Percentiles rank a stretch among this genome's conserved stretches.
phyloP scores from a whole-genome alignment of 1,140 invertebrate genomes.

The Lamellibrachia luymesi region DNA sequence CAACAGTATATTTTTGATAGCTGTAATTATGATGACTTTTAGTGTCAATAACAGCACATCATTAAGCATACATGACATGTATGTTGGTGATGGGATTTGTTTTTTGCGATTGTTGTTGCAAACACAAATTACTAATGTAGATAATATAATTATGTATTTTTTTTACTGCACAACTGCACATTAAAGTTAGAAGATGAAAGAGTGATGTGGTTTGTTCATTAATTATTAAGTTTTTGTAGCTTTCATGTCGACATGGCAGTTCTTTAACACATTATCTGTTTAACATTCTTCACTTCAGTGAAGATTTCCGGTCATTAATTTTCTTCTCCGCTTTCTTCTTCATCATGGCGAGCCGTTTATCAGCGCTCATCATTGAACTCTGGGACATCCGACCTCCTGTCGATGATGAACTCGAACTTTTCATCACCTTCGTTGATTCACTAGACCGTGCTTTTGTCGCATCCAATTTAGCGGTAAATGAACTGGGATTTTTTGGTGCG shows the following conservation, averaged over 20 bases:
- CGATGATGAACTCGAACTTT: neutral
- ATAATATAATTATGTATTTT: neutral
- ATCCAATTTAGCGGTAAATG: neutral
- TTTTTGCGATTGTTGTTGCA: neutral
- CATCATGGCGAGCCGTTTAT: neutral
- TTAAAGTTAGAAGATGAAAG: neutral
- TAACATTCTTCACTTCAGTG: neutral
- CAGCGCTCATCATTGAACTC: slow-evolving; percentile 6
- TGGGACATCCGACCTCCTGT: neutral
- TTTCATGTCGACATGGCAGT: neutral
- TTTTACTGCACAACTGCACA: neutral
- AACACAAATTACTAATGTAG: neutral
- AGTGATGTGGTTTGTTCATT: neutral
- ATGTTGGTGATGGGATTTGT: neutral
- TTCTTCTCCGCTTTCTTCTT: slow-evolving; percentile 3
- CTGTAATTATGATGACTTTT: neutral
- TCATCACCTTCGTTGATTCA: neutral
- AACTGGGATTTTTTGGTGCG: neutral
- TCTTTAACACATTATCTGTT: neutral
- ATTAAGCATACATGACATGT: neutral
- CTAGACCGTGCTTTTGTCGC: neutral
- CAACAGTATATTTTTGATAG: neutral
- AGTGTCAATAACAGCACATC: neutral
- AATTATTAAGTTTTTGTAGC: neutral
- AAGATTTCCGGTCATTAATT: neutral